Conservation (phyloP, 2,888 invertebrate genomes). For the Diplazon laetatorius region DNA sequence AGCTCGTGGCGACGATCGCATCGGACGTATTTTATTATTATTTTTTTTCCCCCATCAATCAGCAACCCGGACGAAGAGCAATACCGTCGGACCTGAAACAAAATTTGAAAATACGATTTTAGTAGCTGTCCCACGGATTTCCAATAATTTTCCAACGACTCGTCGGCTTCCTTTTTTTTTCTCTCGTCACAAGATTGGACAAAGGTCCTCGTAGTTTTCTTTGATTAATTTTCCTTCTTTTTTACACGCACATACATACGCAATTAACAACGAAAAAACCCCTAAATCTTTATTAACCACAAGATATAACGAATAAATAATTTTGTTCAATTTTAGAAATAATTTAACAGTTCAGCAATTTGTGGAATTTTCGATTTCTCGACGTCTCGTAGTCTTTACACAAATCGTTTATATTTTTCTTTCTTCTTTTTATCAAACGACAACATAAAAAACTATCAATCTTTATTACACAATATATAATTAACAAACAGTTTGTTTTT, state of each 20-base stretch:
- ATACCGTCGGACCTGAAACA: constrained; percentile 69
- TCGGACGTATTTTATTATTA: constrained; percentile 66
- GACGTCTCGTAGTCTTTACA: too few relatives aligned
- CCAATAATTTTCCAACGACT: not conserved
- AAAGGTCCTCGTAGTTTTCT: not conserved
- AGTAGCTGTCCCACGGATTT: constrained; percentile 66
- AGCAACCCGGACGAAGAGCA: constrained; percentile 56
- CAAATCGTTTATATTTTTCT: too few relatives aligned
- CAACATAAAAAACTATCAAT: too few relatives aligned
- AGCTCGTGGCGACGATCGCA: constrained; percentile 77
- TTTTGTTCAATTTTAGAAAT: too few relatives aligned
- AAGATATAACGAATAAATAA: not conserved
- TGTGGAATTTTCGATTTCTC: too few relatives aligned
- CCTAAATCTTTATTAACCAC: too few relatives aligned
- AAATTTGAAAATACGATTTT: constrained; percentile 61
- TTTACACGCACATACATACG: constrained; percentile 3
- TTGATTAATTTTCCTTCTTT: not conserved
- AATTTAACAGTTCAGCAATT: too few relatives aligned
- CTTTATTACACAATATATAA: too few relatives aligned
- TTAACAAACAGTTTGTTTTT: too few relatives aligned
- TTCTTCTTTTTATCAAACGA: too few relatives aligned
- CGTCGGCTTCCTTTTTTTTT: constrained; percentile 1
- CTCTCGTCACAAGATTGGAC: not conserved
- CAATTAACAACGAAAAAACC: too few relatives aligned
- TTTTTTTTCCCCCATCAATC: too few relatives aligned